Evolutionary conservation across 2,113 vertebrate genomes (phyloP).

Genomic region (Centropus unirufus): DNA sequence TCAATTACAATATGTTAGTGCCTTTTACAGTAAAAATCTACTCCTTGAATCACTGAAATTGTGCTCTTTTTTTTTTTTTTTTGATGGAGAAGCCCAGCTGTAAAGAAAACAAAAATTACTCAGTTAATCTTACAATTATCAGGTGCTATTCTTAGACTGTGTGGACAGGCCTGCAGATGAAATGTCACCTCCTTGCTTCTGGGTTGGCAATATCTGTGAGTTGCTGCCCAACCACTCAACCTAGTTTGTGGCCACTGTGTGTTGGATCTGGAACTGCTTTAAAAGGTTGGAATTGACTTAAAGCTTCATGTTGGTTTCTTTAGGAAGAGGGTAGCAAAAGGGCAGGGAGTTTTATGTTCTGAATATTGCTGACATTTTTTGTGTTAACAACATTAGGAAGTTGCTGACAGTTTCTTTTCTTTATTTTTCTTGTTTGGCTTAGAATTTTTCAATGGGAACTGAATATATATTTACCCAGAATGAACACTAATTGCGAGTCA

Average conservation of each 20-base stretch:
- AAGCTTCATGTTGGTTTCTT: neutral
- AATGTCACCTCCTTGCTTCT: constrained; percentile 34
- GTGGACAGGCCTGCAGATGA: constrained; percentile 4
- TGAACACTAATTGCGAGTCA: neutral
- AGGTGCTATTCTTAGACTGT: neutral
- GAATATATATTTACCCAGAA: neutral
- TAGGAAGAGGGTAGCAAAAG: constrained; percentile 20
- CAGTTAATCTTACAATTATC: constrained; percentile 14
- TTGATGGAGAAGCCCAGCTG: neutral
- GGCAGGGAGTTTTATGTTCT: constrained; percentile 43
- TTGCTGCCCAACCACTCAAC: constrained; percentile 24
- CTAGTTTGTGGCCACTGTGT: constrained; percentile 27
- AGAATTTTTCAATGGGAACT: neutral
- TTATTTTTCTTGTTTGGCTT: constrained; percentile 44
- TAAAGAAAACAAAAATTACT: constrained; percentile 6
- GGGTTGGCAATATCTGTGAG: neutral
- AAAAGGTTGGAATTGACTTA: neutral
- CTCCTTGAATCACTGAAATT: neutral
- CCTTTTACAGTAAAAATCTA: neutral
- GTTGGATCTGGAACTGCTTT: constrained; percentile 54
- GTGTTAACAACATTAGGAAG: constrained; percentile 53
- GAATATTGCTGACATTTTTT: constrained; percentile 52
- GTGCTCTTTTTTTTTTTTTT: neutral
- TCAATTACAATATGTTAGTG: neutral
- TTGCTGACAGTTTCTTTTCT: constrained; percentile 37